Conservation (phyloP, 2,797 vertebrate species). For the Toxotes lorentzi region DNA sequence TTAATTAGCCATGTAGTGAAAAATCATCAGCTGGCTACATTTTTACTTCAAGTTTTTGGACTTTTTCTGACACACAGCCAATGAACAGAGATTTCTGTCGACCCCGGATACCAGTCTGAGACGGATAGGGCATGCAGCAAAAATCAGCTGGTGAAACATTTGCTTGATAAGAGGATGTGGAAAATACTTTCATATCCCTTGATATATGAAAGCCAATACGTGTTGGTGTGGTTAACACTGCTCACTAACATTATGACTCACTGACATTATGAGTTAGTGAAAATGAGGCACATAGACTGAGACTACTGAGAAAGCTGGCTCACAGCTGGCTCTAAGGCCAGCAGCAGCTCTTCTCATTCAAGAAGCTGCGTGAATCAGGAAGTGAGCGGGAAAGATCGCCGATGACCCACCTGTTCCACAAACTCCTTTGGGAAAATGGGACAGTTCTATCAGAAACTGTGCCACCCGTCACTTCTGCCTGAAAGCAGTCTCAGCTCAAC, state of each 20-base stretch:
- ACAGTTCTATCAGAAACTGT: conserved; percentile 20
- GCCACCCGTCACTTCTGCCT: background rate
- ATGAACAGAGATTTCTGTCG: background rate
- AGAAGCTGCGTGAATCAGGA: conserved; percentile 14
- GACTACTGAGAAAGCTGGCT: background rate
- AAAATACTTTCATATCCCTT: too few relatives aligned
- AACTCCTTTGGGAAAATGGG: conserved; percentile 18
- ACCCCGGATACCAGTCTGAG: background rate
- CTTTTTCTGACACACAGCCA: background rate
- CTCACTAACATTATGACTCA: background rate
- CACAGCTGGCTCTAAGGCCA: background rate
- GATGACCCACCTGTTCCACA: conserved; percentile 23
- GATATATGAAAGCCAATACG: background rate
- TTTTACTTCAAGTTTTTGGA: background rate
- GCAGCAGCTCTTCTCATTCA: conserved; percentile 17
- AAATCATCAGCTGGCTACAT: conserved; percentile 25
- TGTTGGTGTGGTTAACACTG: background rate
- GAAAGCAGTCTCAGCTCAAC: conserved; percentile 25
- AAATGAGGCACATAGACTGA: background rate
- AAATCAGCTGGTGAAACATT: background rate
- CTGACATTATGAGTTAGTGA: background rate
- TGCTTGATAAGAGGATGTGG: background rate
- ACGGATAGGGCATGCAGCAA: background rate
- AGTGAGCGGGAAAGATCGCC: background rate
- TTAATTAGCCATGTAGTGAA: conserved; percentile 17